These are phyloP conservation scores for Scaptomyza tumidula DNA, from an alignment of 2,888 invertebrate species.

Conservation along the genomic window DNA sequence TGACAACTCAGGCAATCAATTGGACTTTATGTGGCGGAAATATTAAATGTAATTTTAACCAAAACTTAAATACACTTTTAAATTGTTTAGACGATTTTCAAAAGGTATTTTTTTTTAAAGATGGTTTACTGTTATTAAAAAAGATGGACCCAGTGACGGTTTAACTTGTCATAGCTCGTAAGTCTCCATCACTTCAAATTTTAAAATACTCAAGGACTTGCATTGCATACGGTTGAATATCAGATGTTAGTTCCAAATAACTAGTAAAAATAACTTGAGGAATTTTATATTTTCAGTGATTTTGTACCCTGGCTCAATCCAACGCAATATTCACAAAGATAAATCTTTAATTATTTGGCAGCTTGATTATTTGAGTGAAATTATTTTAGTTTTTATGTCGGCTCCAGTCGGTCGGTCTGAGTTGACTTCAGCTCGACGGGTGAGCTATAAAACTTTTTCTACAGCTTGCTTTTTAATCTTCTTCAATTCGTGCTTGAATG, in stretches of 20 bases:
- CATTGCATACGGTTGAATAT: too few relatives aligned
- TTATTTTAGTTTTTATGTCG: constrained; percentile 64
- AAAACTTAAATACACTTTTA: neutral
- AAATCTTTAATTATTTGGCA: constrained; percentile 33
- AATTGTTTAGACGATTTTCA: too few relatives aligned
- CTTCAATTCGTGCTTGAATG: constrained; percentile 29
- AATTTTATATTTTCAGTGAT: neutral
- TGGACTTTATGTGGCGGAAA: neutral
- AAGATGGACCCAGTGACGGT: too few relatives aligned
- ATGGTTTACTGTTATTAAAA: too few relatives aligned
- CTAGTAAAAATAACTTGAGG: too few relatives aligned
- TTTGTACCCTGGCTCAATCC: neutral
- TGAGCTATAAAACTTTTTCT: constrained; percentile 61
- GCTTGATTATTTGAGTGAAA: constrained; percentile 42
- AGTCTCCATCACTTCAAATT: too few relatives aligned
- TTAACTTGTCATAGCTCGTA: too few relatives aligned
- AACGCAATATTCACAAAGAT: neutral
- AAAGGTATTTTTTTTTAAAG: too few relatives aligned
- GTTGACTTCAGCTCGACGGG: constrained; percentile 17
- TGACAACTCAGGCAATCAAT: constrained; percentile 66
- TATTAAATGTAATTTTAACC: neutral
- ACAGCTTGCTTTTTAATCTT: constrained; percentile 65
- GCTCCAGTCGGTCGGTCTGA: constrained; percentile 58
- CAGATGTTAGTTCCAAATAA: too few relatives aligned
- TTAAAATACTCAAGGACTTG: too few relatives aligned